Conservation (phyloP, 2,888 invertebrate genomes). For the Tetragonisca angustula region DNA sequence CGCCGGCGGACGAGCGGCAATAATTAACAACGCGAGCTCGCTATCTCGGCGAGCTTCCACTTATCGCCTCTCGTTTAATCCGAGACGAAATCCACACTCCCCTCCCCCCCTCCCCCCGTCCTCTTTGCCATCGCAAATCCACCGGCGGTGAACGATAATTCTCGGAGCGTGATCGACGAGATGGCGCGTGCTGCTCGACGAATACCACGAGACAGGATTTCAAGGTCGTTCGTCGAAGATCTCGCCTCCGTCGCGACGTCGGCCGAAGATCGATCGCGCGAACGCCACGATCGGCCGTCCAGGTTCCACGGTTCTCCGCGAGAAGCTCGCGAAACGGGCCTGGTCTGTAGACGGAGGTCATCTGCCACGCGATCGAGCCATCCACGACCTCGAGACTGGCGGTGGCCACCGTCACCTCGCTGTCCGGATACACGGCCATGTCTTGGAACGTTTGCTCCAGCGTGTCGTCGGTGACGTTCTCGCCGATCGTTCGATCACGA, state of each 20-base stretch:
- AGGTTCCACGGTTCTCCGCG: conserved; percentile 76
- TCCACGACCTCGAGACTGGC: conserved; percentile 48
- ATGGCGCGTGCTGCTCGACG: too few relatives aligned
- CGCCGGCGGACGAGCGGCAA: not conserved
- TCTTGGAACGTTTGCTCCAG: conserved; percentile 55
- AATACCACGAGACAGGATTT: conserved; percentile 74
- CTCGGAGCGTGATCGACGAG: not conserved
- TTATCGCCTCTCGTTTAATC: not conserved
- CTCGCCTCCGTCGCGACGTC: conserved; percentile 73
- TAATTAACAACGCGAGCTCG: not conserved
- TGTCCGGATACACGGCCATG: conserved; percentile 75
- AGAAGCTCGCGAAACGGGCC: conserved; percentile 64
- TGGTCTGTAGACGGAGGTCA: conserved; percentile 76
- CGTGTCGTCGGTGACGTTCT: not conserved
- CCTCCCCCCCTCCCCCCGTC: not conserved
- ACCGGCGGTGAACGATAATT: not conserved
- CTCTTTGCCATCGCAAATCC: not conserved
- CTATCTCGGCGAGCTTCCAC: not conserved
- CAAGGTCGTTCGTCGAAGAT: conserved; percentile 73
- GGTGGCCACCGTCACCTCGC: conserved; percentile 72
- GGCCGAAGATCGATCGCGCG: conserved; percentile 64
- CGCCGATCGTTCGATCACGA: conserved; percentile 55
- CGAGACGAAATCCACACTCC: not conserved
- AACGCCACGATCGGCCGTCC: conserved; percentile 69
- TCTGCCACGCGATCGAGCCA: conserved; percentile 35